Conservation (phyloP, 2,888 invertebrate genomes). For the Dynastes tityus region DNA sequence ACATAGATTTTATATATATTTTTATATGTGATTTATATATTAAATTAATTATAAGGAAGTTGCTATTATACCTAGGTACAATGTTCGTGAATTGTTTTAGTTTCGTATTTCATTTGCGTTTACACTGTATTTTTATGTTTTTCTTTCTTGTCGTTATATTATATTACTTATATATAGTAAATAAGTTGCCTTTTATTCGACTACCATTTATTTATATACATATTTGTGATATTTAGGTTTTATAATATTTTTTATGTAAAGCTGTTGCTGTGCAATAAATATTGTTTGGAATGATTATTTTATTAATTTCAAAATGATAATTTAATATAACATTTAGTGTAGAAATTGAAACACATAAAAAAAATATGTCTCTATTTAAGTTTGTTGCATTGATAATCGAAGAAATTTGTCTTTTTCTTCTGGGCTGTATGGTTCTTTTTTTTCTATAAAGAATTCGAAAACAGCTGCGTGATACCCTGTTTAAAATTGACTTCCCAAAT, state of each 20-base stretch:
- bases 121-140: conserved; percentile 42
- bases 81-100: conserved; percentile 46
- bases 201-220: conserved; percentile 49
- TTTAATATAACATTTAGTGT: too few species aligned
- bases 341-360: too few species aligned
- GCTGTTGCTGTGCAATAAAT: conserved; percentile 52
- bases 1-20: conserved; percentile 47
- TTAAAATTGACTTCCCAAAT: too few species aligned
- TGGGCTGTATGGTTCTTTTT: too few species aligned
- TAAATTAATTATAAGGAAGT: conserved; percentile 49
- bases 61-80: conserved; percentile 46
- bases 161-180: conserved; percentile 45
- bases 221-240: conserved; percentile 50
- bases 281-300: conserved; percentile 25
- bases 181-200: conserved; percentile 49
- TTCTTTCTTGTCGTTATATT: conserved; percentile 22
- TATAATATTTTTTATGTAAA: conserved; percentile 51
- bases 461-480: too few species aligned
- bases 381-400: too few species aligned
- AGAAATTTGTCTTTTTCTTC: too few species aligned
- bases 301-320: too few species aligned
- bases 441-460: too few species aligned
- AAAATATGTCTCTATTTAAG: too few species aligned
- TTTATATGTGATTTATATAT: conserved; percentile 52
- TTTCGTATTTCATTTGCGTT: conserved; percentile 43